Evolutionary conservation across 2,888 invertebrate genomes (phyloP).

Genomic region (Didymodactylos carnosus): DNA sequence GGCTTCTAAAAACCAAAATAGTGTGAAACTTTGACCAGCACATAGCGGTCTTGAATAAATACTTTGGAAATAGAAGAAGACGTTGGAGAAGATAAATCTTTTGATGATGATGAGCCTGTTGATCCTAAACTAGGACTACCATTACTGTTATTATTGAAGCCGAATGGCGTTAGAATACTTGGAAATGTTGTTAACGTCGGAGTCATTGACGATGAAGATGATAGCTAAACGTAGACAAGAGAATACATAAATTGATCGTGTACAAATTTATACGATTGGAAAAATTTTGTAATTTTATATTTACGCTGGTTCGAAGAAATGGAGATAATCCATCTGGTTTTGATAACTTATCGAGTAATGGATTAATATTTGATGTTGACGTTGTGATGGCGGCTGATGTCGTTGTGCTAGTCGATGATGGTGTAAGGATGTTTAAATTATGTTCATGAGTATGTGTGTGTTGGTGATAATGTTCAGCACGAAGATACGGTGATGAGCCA

Average conservation of each 20-base stretch:
- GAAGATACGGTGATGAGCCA: not conserved
- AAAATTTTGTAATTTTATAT: too few relatives aligned
- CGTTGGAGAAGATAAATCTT: not conserved
- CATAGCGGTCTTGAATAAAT: not conserved
- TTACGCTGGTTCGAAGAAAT: not conserved
- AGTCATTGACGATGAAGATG: not conserved
- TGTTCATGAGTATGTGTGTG: slow-evolving; percentile 1
- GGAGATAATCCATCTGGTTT: not conserved
- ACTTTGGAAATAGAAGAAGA: not conserved
- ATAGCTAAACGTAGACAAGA: too few relatives aligned
- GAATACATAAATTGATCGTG: too few relatives aligned
- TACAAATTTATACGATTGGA: too few relatives aligned
- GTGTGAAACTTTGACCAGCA: not conserved
- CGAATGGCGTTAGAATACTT: not conserved
- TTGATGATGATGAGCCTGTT: too few relatives aligned
- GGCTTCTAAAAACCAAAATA: not conserved
- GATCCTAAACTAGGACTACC: too few relatives aligned
- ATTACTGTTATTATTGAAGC: not conserved
- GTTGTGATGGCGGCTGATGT: too few relatives aligned
- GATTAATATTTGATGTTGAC: too few relatives aligned
- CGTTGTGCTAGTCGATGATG: too few relatives aligned
- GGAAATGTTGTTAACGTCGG: not conserved
- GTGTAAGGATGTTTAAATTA: not conserved
- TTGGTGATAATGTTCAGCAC: slow-evolving; percentile 1
- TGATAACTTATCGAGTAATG: not conserved